Percentiles rank a stretch among this genome's conserved stretches.
phyloP scores from a whole-genome alignment of 2,797 vertebrate species.

The Lepilemur septentrionalis region DNA sequence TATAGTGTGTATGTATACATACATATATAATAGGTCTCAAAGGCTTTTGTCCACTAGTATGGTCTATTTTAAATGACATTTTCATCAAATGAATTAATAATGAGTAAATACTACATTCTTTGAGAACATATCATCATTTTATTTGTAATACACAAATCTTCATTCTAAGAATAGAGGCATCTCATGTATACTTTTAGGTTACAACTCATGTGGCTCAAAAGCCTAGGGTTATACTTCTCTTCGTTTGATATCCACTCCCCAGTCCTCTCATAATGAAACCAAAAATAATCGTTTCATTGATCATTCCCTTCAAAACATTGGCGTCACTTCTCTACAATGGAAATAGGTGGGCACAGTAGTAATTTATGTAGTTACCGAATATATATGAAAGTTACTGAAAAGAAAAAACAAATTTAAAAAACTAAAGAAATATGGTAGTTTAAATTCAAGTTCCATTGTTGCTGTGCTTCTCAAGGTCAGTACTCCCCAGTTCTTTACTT shows the following conservation, averaged over 20 bases:
- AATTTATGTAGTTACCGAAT: no score
- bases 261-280: background rate
- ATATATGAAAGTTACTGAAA: background rate
- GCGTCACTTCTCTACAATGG: background rate
- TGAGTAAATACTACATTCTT: background rate
- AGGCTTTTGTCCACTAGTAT: background rate
- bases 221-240: background rate
- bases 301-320: background rate
- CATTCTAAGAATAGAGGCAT: background rate
- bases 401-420: background rate
- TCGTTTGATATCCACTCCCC: background rate
- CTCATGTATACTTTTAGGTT: background rate
- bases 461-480: background rate
- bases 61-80: background rate
- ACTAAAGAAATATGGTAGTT: background rate
- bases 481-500: background rate
- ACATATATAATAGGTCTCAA: background rate
- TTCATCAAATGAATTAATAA: background rate
- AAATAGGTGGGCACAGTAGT: background rate
- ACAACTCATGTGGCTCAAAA: background rate
- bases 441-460: background rate
- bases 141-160: background rate
- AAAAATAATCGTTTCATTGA: background rate
- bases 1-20: background rate
- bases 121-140: background rate